Conservation (phyloP, 92 coral and sea anemone species). For the Blastomussa wellsi region DNA sequence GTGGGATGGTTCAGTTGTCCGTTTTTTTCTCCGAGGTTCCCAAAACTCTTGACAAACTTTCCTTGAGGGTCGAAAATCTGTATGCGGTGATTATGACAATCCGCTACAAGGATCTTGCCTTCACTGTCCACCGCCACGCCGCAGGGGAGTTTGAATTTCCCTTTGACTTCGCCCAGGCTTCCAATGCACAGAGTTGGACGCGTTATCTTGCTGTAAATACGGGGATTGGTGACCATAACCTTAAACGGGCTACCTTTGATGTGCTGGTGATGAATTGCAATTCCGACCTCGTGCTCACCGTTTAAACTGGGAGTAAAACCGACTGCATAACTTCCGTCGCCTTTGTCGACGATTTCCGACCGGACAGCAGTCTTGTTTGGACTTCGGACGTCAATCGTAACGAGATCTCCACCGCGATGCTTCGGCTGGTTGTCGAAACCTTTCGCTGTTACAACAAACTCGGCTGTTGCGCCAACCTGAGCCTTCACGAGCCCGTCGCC, state of each 20-base stretch:
- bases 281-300: conserved; percentile 75
- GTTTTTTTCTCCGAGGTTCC: conserved; percentile 79
- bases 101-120: conserved; percentile 85
- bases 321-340: conserved; percentile 81
- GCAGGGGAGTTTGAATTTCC: conserved; percentile 86
- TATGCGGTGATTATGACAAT: conserved; percentile 93
- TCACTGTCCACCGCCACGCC: conserved; percentile 89
- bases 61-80: conserved; percentile 85
- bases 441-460: conserved; percentile 72
- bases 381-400: conserved; percentile 72
- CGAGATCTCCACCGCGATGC: conserved; percentile 78
- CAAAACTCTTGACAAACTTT: conserved; percentile 77
- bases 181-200: conserved; percentile 74
- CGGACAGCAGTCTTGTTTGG: conserved; percentile 56
- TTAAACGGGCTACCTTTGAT: conserved; percentile 82
- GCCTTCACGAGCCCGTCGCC: conserved; percentile 92
- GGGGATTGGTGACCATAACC: conserved; percentile 81
- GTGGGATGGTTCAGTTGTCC: conserved; percentile 96
- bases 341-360: conserved; percentile 72
- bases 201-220: conserved; percentile 71
- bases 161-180: conserved; percentile 69
- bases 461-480: conserved; percentile 74
- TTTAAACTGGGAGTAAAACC: conserved; percentile 74
- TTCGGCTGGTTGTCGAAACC: conserved; percentile 71
- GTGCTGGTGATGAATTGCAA: conserved; percentile 76